Conservation (phyloP, 23 tunicate species). For the Phallusia fumigata region DNA sequence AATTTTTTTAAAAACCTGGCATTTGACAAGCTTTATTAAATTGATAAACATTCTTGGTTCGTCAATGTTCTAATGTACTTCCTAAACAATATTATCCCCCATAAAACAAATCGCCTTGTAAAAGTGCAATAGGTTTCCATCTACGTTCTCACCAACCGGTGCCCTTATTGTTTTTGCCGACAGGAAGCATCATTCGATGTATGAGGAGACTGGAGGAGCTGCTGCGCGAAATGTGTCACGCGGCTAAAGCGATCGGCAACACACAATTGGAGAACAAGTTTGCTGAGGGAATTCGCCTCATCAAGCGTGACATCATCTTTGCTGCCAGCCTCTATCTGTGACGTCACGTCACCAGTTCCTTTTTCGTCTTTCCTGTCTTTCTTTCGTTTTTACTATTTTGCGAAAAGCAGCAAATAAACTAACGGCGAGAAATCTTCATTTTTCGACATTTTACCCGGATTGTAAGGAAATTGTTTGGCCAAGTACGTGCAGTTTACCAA, state of each 20-base stretch:
- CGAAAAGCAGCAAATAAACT: neutral
- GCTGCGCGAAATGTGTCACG: conserved; percentile 93
- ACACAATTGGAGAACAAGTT: conserved; percentile 84
- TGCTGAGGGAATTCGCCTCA: conserved; percentile 75
- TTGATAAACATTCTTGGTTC: too few relatives aligned
- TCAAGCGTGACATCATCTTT: conserved; percentile 89
- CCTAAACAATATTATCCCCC: too few relatives aligned
- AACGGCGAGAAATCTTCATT: neutral
- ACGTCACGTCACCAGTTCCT: neutral
- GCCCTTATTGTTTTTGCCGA: neutral
- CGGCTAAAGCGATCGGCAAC: conserved; percentile 97
- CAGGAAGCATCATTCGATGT: conserved; percentile 90
- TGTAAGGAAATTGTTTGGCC: too few relatives aligned
- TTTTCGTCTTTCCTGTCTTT: neutral
- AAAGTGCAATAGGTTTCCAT: too few relatives aligned
- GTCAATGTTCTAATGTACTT: too few relatives aligned
- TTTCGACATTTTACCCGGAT: too few relatives aligned
- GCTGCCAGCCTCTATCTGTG: conserved; percentile 93
- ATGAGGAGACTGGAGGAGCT: conserved; percentile 92
- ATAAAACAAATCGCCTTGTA: too few relatives aligned
- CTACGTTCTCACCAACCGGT: too few relatives aligned
- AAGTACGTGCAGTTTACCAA: too few relatives aligned
- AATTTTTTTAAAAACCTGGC: too few relatives aligned
- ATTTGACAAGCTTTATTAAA: too few relatives aligned
- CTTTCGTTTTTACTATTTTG: neutral